Evolutionary conservation across 2,113 vertebrate genomes (phyloP).

Genomic region (Saccopteryx leptura): DNA sequence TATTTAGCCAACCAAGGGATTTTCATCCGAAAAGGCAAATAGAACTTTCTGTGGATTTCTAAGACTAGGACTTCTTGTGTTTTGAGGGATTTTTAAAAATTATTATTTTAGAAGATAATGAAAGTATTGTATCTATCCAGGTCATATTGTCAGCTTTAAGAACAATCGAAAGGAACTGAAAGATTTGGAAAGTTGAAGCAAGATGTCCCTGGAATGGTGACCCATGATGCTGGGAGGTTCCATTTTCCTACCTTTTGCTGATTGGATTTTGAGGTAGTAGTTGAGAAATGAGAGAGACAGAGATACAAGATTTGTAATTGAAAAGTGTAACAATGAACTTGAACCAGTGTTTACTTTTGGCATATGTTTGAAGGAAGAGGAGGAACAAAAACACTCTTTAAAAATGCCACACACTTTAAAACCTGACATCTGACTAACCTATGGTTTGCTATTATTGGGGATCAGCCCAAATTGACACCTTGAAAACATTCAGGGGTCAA

Average conservation of each 20-base stretch:
- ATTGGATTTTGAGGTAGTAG: conserved; percentile 55
- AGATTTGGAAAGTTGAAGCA: neutral
- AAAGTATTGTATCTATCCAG: neutral
- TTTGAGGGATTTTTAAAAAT: conserved; percentile 44
- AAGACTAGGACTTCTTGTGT: neutral
- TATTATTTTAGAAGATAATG: conserved; percentile 9
- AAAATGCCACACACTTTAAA: conserved; percentile 83
- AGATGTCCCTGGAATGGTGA: neutral
- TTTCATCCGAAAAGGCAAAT: neutral
- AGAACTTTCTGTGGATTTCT: neutral
- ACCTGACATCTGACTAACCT: conserved; percentile 82
- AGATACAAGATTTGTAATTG: neutral
- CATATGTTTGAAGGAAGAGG: conserved; percentile 72
- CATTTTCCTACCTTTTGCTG: neutral
- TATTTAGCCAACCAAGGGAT: neutral
- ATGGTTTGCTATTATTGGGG: conserved; percentile 85
- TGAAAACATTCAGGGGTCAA: conserved; percentile 79
- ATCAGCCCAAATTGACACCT: conserved; percentile 84
- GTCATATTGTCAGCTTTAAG: conserved; percentile 33
- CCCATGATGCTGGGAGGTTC: neutral
- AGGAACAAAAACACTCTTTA: conserved; percentile 70
- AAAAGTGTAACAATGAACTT: conserved; percentile 48
- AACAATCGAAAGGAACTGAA: neutral
- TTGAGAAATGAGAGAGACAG: neutral
- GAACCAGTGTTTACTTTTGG: conserved; percentile 74